These are phyloP conservation scores for Penaeus monodon DNA, from an alignment of 2,888 invertebrate species.

Conservation along the genomic window DNA sequence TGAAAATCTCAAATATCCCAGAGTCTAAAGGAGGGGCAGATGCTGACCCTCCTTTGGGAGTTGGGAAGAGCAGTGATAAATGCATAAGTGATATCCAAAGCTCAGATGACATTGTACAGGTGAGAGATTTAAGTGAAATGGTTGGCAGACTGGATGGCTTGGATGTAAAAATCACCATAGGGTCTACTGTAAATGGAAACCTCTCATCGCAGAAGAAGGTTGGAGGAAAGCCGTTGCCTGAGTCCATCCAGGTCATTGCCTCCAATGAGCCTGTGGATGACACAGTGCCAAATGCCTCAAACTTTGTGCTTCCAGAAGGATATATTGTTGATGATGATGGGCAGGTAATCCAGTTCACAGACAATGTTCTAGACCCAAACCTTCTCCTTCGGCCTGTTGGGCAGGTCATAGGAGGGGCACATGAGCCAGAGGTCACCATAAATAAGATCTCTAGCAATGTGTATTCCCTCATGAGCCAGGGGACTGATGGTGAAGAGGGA, in stretches of 20 bases:
- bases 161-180: conserved; percentile 4
- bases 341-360: conserved; percentile 38
- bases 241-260: conserved; percentile 47
- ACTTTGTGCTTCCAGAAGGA: conserved; percentile 47
- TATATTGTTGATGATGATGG: conserved; percentile 40
- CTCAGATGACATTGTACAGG: conserved; percentile 17
- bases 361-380: conserved; percentile 38
- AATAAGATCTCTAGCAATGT: conserved; percentile 51
- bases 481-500: conserved; percentile 26
- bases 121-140: conserved; percentile 9
- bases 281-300: conserved; percentile 25
- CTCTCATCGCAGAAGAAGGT: conserved; percentile 14
- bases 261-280: conserved; percentile 43
- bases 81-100: neutral
- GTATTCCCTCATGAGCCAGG: conserved; percentile 48
- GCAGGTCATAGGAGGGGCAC: neutral
- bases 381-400: conserved; percentile 36
- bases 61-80: neutral
- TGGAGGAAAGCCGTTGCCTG: conserved; percentile 25
- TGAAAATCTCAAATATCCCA: conserved; percentile 5
- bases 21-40: neutral
- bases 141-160: conserved; percentile 1
- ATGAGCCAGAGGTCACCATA: conserved; percentile 43
- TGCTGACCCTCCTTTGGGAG: neutral
- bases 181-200: neutral